These are phyloP conservation scores for Takifugu bimaculatus DNA, from an alignment of 2,113 vertebrate species.

Conservation along the genomic window DNA sequence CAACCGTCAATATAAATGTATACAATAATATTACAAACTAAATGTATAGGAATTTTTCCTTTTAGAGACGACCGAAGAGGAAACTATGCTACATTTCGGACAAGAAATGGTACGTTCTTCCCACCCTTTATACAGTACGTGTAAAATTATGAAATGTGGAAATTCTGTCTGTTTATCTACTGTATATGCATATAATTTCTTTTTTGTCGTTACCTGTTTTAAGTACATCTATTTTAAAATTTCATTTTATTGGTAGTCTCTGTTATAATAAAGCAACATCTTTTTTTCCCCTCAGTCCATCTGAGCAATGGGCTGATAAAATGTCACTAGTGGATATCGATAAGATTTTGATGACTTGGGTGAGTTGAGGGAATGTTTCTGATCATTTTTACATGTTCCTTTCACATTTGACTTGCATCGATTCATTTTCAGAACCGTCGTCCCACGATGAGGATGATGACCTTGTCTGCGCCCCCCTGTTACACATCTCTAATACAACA, in stretches of 20 bases:
- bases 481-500: constrained; percentile 11
- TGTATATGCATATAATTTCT: neutral
- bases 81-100: constrained; percentile 55
- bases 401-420: neutral
- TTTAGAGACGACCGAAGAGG: constrained; percentile 65
- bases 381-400: neutral
- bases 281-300: constrained; percentile 45
- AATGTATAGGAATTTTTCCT: neutral
- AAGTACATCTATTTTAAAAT: too few relatives aligned
- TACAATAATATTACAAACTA: neutral
- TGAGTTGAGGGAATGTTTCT: constrained; percentile 28
- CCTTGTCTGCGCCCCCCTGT: neutral
- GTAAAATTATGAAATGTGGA: neutral
- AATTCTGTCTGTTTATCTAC: too few relatives aligned
- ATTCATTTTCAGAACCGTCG: constrained; percentile 27
- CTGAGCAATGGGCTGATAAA: neutral
- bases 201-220: too few relatives aligned
- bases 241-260: neutral
- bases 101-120: constrained; percentile 46
- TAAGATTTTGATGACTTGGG: constrained; percentile 65
- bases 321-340: constrained; percentile 54
- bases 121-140: too few relatives aligned
- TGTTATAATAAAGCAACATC: neutral
- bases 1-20: too few relatives aligned
- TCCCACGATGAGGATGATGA: neutral